Base-by-base conservation (phyloP, 1,140 invertebrate genomes). In the Euglossa dilemma region DNA sequence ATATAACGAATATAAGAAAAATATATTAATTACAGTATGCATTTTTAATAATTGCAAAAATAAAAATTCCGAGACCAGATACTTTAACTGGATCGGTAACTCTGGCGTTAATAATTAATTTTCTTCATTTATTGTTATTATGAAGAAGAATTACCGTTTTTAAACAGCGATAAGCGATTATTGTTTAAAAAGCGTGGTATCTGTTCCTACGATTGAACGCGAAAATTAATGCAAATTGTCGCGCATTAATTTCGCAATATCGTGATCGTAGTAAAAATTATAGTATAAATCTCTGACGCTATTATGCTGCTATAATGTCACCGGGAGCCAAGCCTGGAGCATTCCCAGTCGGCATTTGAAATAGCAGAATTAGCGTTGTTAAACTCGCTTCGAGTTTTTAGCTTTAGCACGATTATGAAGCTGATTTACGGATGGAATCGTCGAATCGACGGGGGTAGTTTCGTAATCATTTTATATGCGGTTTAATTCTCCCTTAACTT, bases 401-500 rank as follows among this genome's bases (percentile, higher is more conserved):
- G 61, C 52, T 28, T 45, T 63, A 20, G 16, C 20, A 72, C 56
- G 47, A 85, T 85, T 67, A 63, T 12, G 47, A 83, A 88, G 76
- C 66, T 80, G 72, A 85, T 88, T 77, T 64, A 54, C 52, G 43
- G 25, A 52, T 67, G 57, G 63, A 79, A 83, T 83, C 79, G 71
- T 25, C 50, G 64, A 11, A 61, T 47, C 9, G 59, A 45, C 28
- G 9, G 2, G 43, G 52, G 16, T 36, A 28, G 70, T 59, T 74
- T 80, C 72, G 63, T 76, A 87, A 87, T 87, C 76, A 56, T 87
- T 84, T 87, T 87, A 87, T 57, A 77, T 47, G 64, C 76, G 67
- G 86, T 87, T 87, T 84, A 87, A 87, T 76, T 84, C 4, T 86
- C 12, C n/a, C 72, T 70, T 87, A 87, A 87, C 81, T 87, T 76